phyloP scores from a whole-genome alignment of 2,797 vertebrate species.

The Danio tinwini region DNA sequence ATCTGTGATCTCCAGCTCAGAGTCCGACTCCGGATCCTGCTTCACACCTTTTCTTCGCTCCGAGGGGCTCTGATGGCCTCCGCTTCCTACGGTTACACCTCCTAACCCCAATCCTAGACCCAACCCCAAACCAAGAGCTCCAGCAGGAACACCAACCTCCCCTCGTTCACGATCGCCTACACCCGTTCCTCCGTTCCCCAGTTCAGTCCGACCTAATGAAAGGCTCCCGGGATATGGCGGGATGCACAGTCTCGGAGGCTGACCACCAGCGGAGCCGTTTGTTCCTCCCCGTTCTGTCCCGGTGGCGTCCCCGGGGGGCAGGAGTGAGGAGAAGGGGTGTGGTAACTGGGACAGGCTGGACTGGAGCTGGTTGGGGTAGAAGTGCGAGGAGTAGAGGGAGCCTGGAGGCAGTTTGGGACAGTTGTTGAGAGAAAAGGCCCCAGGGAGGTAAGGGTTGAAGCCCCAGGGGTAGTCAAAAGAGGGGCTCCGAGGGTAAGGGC shows the following conservation, averaged over 20 bases:
- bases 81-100: conserved; percentile 66
- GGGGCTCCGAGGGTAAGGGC: conserved; percentile 84
- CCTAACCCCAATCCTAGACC: conserved; percentile 67
- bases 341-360: conserved; percentile 85
- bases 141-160: conserved; percentile 62
- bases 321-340: conserved; percentile 81
- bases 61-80: conserved; percentile 73
- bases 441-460: conserved; percentile 90
- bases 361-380: conserved; percentile 89
- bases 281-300: conserved; percentile 68
- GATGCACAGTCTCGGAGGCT: conserved; percentile 74
- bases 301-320: conserved; percentile 77
- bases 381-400: conserved; percentile 90
- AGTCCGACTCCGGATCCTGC: conserved; percentile 89
- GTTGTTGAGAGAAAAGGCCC: conserved; percentile 88
- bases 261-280: conserved; percentile 75
- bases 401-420: conserved; percentile 89
- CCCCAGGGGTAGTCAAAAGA: conserved; percentile 92
- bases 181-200: conserved; percentile 64
- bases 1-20: conserved; percentile 92
- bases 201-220: conserved; percentile 75
- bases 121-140: conserved; percentile 56
- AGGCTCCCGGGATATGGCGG: conserved; percentile 76
- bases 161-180: conserved; percentile 74
- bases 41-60: conserved; percentile 80